Base-by-base conservation (phyloP, 2,113 vertebrate species). In the Entosphenus tridentatus region DNA sequence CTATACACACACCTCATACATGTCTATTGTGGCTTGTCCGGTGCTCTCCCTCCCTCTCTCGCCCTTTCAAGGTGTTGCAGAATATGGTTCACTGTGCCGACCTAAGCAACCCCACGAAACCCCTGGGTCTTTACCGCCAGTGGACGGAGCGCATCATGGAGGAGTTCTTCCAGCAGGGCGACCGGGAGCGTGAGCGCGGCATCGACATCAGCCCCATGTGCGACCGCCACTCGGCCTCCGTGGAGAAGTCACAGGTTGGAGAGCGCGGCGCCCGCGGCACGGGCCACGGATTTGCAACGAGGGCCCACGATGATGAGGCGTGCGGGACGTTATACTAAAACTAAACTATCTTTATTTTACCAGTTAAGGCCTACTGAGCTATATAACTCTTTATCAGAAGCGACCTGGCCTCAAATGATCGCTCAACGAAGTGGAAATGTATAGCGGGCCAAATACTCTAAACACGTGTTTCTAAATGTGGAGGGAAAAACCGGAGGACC, bases 121-220 rank as follows among this genome's bases (percentile, higher is more conserved):
- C 93, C 0, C 83, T 98, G 12, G 87, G 95, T 77, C 79, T 98
- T 17, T 98, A 98, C 77, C 84, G 86, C 57, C 89, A 95, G 68
- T 98, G 90, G 89, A 98, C 93, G 1, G 90, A 96, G 77, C 83
- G 93, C 74, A 96, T 98, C 74, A 98, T 96, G 92, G 93, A 98
- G 75, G 93, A 98, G 78, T 98, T 98, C 76, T 98, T 96, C 80
- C 86, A 81, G 73, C 93, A 98, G 70, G 93, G 93, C 55, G 93
- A 98, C 79, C 76, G 92, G 2, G 93, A 98, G 76, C 81, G 93
- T 73, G 93, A 98, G 72, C 80, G 93, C 2, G 90, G 93, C 75
- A 98, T 98, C 90, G 92, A 98, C 77, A 96, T 98, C 76, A 98
- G 93, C 74, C 89, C 92, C 70, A 98, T 98, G 93, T 98, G 93